phyloP scores from a whole-genome alignment of 2,113 vertebrate species.

The Picathartes gymnocephalus region DNA sequence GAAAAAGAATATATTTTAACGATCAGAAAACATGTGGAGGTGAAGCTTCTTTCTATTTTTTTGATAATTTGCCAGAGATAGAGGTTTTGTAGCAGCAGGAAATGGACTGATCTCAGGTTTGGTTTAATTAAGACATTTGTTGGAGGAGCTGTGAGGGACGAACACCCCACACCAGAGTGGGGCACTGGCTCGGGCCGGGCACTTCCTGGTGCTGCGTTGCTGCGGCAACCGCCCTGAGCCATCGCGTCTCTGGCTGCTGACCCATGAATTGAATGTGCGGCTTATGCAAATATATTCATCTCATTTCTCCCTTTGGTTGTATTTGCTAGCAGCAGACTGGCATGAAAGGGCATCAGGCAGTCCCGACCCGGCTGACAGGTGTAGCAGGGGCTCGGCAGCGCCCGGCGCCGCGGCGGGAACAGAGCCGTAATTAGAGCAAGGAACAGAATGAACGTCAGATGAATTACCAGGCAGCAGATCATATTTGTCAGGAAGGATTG shows the following conservation, averaged over 20 bases:
- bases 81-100: neutral
- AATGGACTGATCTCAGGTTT: neutral
- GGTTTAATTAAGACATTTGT: neutral
- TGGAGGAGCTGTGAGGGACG: neutral
- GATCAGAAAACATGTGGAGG: neutral
- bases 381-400: slow-evolving; percentile 64
- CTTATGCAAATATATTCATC: slow-evolving; percentile 66
- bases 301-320: neutral
- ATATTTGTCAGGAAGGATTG: slow-evolving; percentile 82
- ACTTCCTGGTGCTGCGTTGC: slow-evolving; percentile 1
- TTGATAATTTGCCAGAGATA: neutral
- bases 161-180: neutral
- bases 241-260: slow-evolving; percentile 57
- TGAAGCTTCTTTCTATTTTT: neutral
- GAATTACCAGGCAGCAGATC: slow-evolving; percentile 79
- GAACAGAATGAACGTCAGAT: slow-evolving; percentile 78
- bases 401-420: slow-evolving; percentile 58
- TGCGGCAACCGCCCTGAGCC: slow-evolving; percentile 43
- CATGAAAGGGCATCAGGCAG: slow-evolving; percentile 76
- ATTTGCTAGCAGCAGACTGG: slow-evolving; percentile 69
- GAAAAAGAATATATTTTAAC: neutral
- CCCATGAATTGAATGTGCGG: slow-evolving; percentile 24
- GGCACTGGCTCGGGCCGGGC: neutral
- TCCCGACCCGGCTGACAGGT: slow-evolving; percentile 75
- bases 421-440: slow-evolving; percentile 78